Base-by-base conservation (phyloP, 2,888 invertebrate species). In the Cosmorhoe ocellata region DNA sequence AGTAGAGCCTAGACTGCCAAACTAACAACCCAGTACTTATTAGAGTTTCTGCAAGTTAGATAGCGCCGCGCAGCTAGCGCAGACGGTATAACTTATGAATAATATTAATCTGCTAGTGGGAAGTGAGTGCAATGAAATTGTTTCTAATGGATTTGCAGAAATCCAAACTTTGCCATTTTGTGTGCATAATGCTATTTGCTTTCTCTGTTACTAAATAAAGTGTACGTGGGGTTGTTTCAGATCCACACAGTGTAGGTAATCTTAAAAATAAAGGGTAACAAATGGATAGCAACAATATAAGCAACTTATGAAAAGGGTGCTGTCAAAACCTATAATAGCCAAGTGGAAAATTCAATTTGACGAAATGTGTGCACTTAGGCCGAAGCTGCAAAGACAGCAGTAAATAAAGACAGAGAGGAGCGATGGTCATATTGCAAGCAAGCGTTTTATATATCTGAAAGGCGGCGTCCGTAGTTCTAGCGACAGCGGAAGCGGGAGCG, bases 81-180 rank as follows among this genome's bases (percentile, higher is more conserved):
- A 38, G 47, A 50, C 47, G 45, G 34, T 51, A 56, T 59, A 59
- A 61, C 57, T 61, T 61, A 59, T 58, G 56, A 61, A 61, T 58
- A 55, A 56, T 52, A 58, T 61, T 58, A 52, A 58, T 56, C 54
- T 58, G 48, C 50, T n/a, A 61, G 56, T 42, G 42, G 39, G 31
- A 50, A 58, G 31, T 48, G 36, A 54, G 30, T 48, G 53, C 53
- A 41, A 45, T 44, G 44, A 37, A 50, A 54, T 56, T 46, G 34
- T 32, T 26, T 50, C 33, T 51, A 58, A 45, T 56, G 46, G 51
- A 56, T 56, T 50, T 51, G 47, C 34, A 51, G 46, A 30, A 36
- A 36, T 47, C 14, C 34, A 50, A 59, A 55, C 44, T 58, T 55
- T 37, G 11, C 40, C 40, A 36, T 46, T 40, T 41, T 44, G 45